Conservation (phyloP, 2,888 invertebrate species). For the Diarsia mendica region DNA sequence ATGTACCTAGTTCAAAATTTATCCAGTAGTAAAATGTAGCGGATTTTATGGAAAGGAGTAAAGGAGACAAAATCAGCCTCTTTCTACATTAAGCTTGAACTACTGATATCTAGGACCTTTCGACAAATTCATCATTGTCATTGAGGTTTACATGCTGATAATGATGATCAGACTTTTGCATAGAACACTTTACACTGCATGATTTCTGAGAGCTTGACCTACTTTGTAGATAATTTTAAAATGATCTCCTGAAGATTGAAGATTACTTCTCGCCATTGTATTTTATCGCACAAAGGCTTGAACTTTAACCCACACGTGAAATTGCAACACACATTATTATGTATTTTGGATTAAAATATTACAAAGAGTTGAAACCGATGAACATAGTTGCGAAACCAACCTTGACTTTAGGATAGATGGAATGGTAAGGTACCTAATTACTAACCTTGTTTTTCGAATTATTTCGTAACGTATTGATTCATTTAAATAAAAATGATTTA, state of each 20-base stretch:
- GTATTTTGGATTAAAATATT: conserved; percentile 24
- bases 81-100: not conserved
- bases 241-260: not conserved
- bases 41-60: not conserved
- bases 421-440: conserved; percentile 19
- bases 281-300: conserved; percentile 12
- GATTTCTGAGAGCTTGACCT: not conserved
- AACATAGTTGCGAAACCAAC: conserved; percentile 58
- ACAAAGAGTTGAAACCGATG: conserved; percentile 27
- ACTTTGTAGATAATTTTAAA: not conserved
- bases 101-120: not conserved
- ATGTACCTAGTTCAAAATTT: too few species aligned
- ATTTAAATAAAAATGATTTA: conserved; percentile 1
- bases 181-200: not conserved
- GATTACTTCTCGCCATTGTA: conserved; percentile 17
- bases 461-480: conserved; percentile 62
- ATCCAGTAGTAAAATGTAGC: not conserved
- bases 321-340: conserved; percentile 37
- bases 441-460: conserved; percentile 40
- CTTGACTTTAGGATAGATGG: conserved; percentile 55
- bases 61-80: not conserved
- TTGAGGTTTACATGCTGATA: too few species aligned
- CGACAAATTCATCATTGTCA: not conserved
- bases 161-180: not conserved
- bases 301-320: conserved; percentile 14